Conservation (phyloP, 2,113 vertebrate genomes). For the Globicephala melas region DNA sequence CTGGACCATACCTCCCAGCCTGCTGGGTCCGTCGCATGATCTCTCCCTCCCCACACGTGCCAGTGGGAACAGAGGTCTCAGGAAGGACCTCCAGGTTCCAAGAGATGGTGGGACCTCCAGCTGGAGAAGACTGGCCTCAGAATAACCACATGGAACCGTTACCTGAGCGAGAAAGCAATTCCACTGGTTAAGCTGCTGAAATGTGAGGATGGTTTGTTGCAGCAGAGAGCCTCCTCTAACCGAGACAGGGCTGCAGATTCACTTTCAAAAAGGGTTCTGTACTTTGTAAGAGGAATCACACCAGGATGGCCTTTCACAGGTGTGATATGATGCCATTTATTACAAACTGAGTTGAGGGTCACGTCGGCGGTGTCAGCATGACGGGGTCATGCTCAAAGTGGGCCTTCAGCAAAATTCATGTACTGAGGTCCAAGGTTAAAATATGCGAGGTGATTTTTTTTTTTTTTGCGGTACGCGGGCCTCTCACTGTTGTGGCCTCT, state of each 20-base stretch:
- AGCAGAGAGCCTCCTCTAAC: background rate
- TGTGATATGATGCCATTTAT: background rate
- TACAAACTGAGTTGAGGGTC: background rate
- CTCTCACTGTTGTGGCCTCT: too few relatives aligned
- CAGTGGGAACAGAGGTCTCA: background rate
- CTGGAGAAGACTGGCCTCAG: background rate
- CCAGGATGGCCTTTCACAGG: background rate
- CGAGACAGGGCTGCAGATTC: background rate
- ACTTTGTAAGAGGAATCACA: background rate
- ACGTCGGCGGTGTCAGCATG: background rate
- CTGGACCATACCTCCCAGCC: background rate
- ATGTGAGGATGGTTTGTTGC: background rate
- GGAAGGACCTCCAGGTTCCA: background rate
- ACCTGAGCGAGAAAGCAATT: background rate
- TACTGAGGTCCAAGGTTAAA: background rate
- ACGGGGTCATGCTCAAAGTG: background rate
- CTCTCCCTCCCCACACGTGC: background rate
- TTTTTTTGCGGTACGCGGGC: too few relatives aligned
- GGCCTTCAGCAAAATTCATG: background rate
- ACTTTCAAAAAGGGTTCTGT: background rate
- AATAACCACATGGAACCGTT: background rate
- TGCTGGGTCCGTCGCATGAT: fast-evolving
- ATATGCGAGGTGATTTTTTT: background rate
- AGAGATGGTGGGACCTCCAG: background rate
- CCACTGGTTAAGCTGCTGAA: background rate